Base-by-base conservation (phyloP, 2,113 vertebrate genomes). In the Bostrychus sinensis region DNA sequence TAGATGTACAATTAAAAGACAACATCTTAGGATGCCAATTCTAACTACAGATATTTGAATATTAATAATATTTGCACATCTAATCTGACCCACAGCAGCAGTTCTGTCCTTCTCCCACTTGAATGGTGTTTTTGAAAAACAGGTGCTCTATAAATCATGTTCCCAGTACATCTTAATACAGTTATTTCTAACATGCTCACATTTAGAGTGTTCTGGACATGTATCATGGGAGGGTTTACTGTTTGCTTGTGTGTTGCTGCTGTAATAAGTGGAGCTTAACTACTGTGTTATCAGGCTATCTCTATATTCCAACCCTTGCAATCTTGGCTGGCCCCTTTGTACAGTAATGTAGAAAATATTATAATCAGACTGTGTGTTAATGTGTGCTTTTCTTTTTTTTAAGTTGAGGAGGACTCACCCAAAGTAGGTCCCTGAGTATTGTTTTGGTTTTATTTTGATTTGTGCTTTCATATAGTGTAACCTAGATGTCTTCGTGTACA, bases 301-400 rank as follows among this genome's bases (percentile, higher is more conserved):
- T 57, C 59, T 64, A 68, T 42, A 62, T 61, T 70, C 64, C 64
- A 66, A 41, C 64, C 69, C 60, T 78, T 38, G 37, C 66, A 62
- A 68, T 70, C 72, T 73, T 79, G 63, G 46, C 82, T 79, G 78
- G 61, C 80, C 67, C 75, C 37, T 75, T 77, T 90, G 90, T 91
- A 90, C 82, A 91, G 87, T 83, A 81, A 86, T 91, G 82, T 91
- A 86, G 88, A 89, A 71, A 78, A 54, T 60, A 76, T n/a, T 84
- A 84, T 82, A 81, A 80, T 84, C 72, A 30, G 68, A 89, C 79
- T 78, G 74, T 87, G 72, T 70, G 67, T 81, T 53, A 79, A 58
- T 78, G 57, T 72, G 42, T 72, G 66, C 80, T 70, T 75, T 51
- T 48, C 51, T 83, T 81, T 83, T 12, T 17, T 51, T 51, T 51